Evolutionary conservation across 2,888 invertebrate genomes (phyloP).

Genomic region (Chalcis sispes): DNA sequence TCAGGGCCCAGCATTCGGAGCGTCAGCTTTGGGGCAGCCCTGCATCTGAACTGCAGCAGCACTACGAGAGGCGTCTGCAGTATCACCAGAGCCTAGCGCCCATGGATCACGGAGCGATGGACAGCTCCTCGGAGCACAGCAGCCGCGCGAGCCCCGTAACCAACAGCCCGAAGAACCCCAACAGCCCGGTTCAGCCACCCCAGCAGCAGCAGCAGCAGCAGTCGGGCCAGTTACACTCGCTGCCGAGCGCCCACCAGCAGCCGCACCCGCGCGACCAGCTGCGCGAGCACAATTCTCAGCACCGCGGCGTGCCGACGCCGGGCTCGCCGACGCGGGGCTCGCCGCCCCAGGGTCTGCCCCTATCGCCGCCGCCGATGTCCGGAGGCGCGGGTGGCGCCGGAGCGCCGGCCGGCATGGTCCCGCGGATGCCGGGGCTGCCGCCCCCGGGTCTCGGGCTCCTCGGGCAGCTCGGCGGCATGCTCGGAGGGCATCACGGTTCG

Average conservation of each 20-base stretch:
- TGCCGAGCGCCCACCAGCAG: slow-evolving; percentile 75
- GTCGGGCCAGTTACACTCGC: slow-evolving; percentile 70
- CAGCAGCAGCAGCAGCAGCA: slow-evolving; percentile 75
- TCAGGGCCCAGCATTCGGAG: slow-evolving; percentile 56
- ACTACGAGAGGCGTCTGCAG: slow-evolving; percentile 16
- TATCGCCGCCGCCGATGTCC: slow-evolving; percentile 83
- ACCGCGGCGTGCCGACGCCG: slow-evolving; percentile 77
- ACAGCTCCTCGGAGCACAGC: slow-evolving; percentile 77
- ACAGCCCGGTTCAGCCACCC: slow-evolving; percentile 72
- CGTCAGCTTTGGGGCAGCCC: slow-evolving; percentile 55
- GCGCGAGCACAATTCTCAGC: slow-evolving; percentile 72
- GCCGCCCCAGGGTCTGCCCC: slow-evolving; percentile 78
- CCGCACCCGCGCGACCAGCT: slow-evolving; percentile 78
- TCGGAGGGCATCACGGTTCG: slow-evolving; percentile 87
- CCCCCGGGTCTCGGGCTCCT: slow-evolving; percentile 90
- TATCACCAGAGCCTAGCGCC: slow-evolving; percentile 67
- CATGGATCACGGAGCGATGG: slow-evolving; percentile 71
- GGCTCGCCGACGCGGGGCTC: slow-evolving; percentile 77
- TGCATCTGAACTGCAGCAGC: slow-evolving; percentile 37
- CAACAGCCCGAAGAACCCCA: slow-evolving; percentile 73
- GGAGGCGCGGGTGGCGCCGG: slow-evolving; percentile 73
- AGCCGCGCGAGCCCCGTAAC: slow-evolving; percentile 74
- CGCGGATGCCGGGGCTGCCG: slow-evolving; percentile 86
- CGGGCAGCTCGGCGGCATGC: slow-evolving; percentile 84
- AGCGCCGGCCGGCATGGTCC: slow-evolving; percentile 79